Percentiles rank a stretch among this genome's conserved stretches.
These are phyloP conservation scores for Epirrita christyi DNA, from an alignment of 2,888 invertebrate species.

Conservation along the genomic window DNA sequence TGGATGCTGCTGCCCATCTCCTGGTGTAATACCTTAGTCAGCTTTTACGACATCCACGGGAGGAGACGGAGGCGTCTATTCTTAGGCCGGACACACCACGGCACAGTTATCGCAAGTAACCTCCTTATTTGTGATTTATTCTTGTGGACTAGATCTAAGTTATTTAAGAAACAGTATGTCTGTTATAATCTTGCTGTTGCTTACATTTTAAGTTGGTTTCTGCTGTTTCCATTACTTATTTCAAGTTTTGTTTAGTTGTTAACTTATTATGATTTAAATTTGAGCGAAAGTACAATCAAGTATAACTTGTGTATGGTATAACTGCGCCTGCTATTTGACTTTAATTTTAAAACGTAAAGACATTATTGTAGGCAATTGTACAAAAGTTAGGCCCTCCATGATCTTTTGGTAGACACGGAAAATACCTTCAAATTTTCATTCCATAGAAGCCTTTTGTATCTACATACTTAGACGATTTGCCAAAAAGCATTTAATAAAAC, in stretches of 20 bases:
- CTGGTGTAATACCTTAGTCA: too few species aligned
- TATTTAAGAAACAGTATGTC: not conserved
- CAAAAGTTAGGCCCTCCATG: not conserved
- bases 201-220: conserved; percentile 32
- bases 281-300: conserved; percentile 10
- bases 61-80: too few species aligned
- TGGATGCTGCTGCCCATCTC: too few species aligned
- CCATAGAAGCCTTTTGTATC: not conserved
- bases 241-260: conserved; percentile 20
- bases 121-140: too few species aligned
- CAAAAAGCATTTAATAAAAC: not conserved
- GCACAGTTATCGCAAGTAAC: too few species aligned
- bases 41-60: too few species aligned
- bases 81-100: too few species aligned
- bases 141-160: too few species aligned
- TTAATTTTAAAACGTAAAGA: not conserved
- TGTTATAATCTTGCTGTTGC: conserved; percentile 7
- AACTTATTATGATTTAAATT: conserved; percentile 16
- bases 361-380: not conserved
- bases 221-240: conserved; percentile 16
- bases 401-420: not conserved
- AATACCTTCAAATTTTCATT: conserved; percentile 5
- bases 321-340: not conserved
- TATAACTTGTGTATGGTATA: conserved; percentile 8
- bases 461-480: not conserved